These are phyloP conservation scores for Conus ventricosus DNA, from an alignment of 1,140 invertebrate genomes.

Conservation along the genomic window DNA sequence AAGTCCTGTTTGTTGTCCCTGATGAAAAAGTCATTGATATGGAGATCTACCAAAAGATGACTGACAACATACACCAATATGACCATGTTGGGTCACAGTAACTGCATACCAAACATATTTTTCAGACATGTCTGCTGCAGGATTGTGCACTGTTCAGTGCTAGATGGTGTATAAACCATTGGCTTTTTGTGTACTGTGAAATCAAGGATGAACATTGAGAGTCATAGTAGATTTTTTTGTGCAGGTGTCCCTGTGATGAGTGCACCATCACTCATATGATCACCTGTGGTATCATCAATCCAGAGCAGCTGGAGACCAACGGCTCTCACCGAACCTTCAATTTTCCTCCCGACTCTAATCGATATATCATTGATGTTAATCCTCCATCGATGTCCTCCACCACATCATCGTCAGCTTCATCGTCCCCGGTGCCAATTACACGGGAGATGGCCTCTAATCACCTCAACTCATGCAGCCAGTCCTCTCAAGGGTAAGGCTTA, in stretches of 20 bases:
- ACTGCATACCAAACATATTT: too few relatives aligned
- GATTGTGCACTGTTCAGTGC: too few relatives aligned
- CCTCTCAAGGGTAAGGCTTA: constrained; percentile 11
- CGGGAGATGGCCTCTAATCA: constrained; percentile 15
- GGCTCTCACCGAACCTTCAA: constrained; percentile 52
- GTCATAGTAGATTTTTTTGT: not conserved
- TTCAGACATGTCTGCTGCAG: too few relatives aligned
- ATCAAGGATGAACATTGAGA: too few relatives aligned
- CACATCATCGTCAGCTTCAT: constrained; percentile 49
- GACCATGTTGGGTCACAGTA: too few relatives aligned
- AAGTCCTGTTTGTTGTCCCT: too few relatives aligned
- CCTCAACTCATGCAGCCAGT: constrained; percentile 18
- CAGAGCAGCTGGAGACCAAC: constrained; percentile 63
- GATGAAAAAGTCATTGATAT: too few relatives aligned
- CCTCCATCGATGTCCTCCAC: constrained; percentile 73
- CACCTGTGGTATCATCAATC: constrained; percentile 73
- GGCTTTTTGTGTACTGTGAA: too few relatives aligned
- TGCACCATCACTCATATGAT: constrained; percentile 74
- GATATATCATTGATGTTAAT: constrained; percentile 68
- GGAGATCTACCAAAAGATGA: too few relatives aligned
- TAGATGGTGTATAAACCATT: too few relatives aligned
- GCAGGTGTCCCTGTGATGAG: constrained; percentile 75
- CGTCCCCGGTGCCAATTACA: constrained; percentile 25
- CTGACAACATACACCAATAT: too few relatives aligned
- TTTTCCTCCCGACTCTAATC: constrained; percentile 66